Percentiles rank a stretch among this genome's conserved stretches.
phyloP scores from a whole-genome alignment of 2,888 invertebrate species.

The Tetropium fuscum region DNA sequence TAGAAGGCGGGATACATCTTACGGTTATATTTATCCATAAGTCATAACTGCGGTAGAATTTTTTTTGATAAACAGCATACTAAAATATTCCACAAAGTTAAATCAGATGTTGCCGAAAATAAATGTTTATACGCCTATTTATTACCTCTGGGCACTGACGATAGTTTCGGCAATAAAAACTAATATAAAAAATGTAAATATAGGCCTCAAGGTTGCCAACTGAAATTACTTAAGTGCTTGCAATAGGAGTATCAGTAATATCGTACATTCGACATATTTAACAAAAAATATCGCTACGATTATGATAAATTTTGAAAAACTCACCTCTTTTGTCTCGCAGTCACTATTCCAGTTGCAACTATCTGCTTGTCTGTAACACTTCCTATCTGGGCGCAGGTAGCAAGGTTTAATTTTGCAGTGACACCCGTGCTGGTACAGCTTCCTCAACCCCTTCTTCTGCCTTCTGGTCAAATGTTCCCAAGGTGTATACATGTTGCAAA shows the following conservation, averaged over 20 bases:
- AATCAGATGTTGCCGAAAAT: no score
- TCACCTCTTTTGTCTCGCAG: conserved; percentile 52
- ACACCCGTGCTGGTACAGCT: conserved; percentile 73
- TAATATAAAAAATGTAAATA: no score
- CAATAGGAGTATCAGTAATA: neutral
- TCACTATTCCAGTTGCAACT: conserved; percentile 55
- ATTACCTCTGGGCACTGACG: no score
- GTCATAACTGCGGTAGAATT: no score
- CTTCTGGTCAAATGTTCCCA: conserved; percentile 80
- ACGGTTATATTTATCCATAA: no score
- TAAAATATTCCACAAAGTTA: no score
- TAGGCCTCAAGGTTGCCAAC: no score
- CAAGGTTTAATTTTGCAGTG: conserved; percentile 45
- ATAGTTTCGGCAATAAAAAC: no score
- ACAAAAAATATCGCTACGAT: neutral
- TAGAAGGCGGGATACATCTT: no score
- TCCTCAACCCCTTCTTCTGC: conserved; percentile 83
- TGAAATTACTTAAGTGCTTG: no score
- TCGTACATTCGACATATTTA: neutral
- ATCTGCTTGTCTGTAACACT: conserved; percentile 52
- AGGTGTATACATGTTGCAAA: conserved; percentile 76
- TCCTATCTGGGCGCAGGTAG: conserved; percentile 25
- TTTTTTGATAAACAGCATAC: no score
- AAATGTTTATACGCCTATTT: no score
- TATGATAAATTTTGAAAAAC: conserved; percentile 18